These are phyloP conservation scores for Sebastolobus altivelis DNA, from an alignment of 2,797 vertebrate species.

Conservation along the genomic window DNA sequence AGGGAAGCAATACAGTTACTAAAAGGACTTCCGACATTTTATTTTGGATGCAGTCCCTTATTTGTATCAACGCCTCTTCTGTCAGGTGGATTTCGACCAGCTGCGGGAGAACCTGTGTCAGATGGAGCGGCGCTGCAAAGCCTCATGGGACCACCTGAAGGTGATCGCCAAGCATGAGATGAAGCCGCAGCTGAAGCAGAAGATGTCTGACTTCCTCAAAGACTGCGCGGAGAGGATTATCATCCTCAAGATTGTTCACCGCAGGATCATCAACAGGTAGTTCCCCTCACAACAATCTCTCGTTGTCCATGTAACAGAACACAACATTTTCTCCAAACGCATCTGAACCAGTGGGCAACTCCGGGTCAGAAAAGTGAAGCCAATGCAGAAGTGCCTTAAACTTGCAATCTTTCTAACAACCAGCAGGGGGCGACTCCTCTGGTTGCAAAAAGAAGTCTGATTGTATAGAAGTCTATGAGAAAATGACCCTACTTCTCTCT, in stretches of 20 bases:
- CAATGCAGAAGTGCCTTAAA: too few species aligned
- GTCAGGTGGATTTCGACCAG: slow-evolving; percentile 95
- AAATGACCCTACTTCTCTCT: too few species aligned
- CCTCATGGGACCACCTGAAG: slow-evolving; percentile 97
- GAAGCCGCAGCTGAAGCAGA: slow-evolving; percentile 93
- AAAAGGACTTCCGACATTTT: neutral
- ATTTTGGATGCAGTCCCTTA: neutral
- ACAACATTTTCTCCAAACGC: neutral
- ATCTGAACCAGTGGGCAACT: neutral
- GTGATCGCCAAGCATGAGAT: slow-evolving; percentile 96
- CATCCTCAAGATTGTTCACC: slow-evolving; percentile 94
- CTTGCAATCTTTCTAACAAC: too few species aligned
- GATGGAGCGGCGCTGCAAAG: slow-evolving; percentile 95
- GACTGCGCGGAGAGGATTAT: slow-evolving; percentile 95
- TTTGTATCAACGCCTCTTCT: neutral
- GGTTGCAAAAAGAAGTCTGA: too few species aligned
- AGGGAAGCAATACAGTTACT: neutral
- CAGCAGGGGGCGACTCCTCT: too few species aligned
- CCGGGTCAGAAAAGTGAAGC: too few species aligned
- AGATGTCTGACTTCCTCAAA: slow-evolving; percentile 96
- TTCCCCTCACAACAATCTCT: neutral
- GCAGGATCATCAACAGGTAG: slow-evolving; percentile 95
- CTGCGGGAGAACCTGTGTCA: slow-evolving; percentile 94
- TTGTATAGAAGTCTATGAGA: too few species aligned
- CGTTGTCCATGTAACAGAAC: neutral